Evolutionary conservation across 2,113 vertebrate species (phyloP).

Genomic region (Erythrolamprus reginae): DNA sequence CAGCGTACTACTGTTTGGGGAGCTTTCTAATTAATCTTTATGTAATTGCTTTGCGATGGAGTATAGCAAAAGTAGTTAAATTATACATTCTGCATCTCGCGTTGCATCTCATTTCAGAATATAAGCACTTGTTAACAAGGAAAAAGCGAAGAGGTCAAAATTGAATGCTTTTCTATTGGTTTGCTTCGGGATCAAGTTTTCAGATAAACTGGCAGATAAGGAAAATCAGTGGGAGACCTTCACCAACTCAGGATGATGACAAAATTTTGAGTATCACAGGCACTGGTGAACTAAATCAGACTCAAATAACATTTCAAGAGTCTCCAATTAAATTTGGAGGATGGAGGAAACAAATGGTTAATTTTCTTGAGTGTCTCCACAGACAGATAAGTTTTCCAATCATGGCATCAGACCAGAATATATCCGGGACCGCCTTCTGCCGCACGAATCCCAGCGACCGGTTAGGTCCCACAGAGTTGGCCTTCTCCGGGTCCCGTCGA

Average conservation of each 20-base stretch:
- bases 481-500: too few relatives aligned
- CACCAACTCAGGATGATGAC: background rate
- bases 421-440: too few relatives aligned
- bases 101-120: conserved; percentile 39
- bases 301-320: background rate
- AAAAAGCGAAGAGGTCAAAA: background rate
- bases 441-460: too few relatives aligned
- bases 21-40: conserved; percentile 67
- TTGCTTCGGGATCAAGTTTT: background rate
- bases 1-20: conserved; percentile 58
- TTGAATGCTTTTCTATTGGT: background rate
- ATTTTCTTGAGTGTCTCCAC: background rate
- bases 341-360: background rate
- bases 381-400: background rate
- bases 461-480: too few relatives aligned
- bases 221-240: background rate
- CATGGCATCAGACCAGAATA: too few relatives aligned
- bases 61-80: conserved; percentile 49
- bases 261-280: background rate
- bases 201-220: background rate
- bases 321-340: background rate
- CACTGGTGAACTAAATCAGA: background rate
- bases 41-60: conserved; percentile 53
- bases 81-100: conserved; percentile 39
- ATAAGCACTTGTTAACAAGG: conserved; percentile 31